Evolutionary conservation across 2,113 vertebrate genomes (phyloP), one percentile per base, ranked within the genome.

Genomic region (Baryphthengus martii): DNA sequence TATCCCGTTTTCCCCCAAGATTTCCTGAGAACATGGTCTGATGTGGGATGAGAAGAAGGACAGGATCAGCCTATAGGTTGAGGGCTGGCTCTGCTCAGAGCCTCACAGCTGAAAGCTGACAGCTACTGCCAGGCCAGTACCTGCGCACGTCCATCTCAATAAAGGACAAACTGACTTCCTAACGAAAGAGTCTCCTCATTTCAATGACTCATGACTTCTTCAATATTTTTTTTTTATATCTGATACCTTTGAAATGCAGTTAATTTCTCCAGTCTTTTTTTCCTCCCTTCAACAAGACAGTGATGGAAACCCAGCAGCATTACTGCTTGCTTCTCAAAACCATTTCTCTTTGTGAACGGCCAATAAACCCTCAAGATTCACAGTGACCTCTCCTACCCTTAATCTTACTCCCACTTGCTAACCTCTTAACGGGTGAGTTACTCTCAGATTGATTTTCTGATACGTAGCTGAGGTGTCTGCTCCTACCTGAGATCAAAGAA

Each of bases 191-290:
- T 88, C 74, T 93, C 50, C 53, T 95, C 39, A 62, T 82, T 92
- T 75, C 86, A 71, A 21, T 88, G 90, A 85, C 40, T 55, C 70
- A 96, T 50, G 74, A 55, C 44, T 94, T 89, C 70, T 92, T 68
- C 53, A 31, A 2, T 17, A 66, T 61, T 17, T 59, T 58, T 55
- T 67, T 79, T n/a, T 15, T 19, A 19, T 77, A 75, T 50, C 85
- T 75, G 77, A 61, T 90, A 80, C 50, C 29, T 90, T 93, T 84
- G 63, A 79, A 93, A 88, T 29, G 12, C 77, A 92, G 88, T 92
- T 95, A 79, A 62, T 91, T 89, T 91, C 44, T 33, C 71, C 28
- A 21, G 26, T 45, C 45, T 67, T 88, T 79, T 84, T 83, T 39
- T 18, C 26, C 44, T 86, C 52, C 74, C 58, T 67, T 39, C 56